These are phyloP conservation scores for Episyrphus balteatus DNA, from an alignment of 1,140 invertebrate species.

Conservation along the genomic window DNA sequence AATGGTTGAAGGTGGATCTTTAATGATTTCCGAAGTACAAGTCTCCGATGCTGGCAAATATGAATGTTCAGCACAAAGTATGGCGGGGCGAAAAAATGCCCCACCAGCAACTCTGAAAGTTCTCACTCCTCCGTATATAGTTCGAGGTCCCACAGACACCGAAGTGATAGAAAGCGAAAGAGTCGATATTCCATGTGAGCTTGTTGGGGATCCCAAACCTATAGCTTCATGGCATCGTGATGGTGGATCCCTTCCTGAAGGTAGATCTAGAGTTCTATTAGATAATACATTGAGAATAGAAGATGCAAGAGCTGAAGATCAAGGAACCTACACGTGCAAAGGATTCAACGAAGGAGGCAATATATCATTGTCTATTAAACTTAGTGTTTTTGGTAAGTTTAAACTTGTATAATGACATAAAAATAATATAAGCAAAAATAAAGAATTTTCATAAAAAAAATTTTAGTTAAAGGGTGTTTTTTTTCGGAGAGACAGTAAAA, in stretches of 20 bases:
- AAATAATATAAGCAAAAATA: too few species aligned
- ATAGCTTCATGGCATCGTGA: constrained; percentile 58
- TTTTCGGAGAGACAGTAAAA: too few species aligned
- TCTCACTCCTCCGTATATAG: not conserved
- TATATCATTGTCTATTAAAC: constrained; percentile 48
- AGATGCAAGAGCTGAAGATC: constrained; percentile 50
- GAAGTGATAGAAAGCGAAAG: constrained; percentile 7
- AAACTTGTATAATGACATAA: too few species aligned
- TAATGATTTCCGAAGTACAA: constrained; percentile 8
- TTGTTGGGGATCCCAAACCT: constrained; percentile 57
- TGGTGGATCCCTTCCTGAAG: constrained; percentile 54
- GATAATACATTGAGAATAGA: constrained; percentile 55
- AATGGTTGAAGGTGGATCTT: not conserved
- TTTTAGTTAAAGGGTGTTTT: too few species aligned
- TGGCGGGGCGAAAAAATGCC: constrained; percentile 3
- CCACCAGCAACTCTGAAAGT: constrained; percentile 4
- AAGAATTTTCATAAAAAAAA: too few species aligned
- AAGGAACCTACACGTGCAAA: constrained; percentile 57
- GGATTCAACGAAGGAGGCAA: constrained; percentile 55
- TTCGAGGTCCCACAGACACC: constrained; percentile 3
- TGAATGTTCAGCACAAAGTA: constrained; percentile 8
- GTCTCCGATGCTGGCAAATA: constrained; percentile 1
- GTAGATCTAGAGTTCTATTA: constrained; percentile 49
- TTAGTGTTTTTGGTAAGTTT: constrained; percentile 53
- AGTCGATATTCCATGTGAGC: constrained; percentile 52